phyloP scores from a whole-genome alignment of 1,140 invertebrate species.

The Microplitis demolitor region DNA sequence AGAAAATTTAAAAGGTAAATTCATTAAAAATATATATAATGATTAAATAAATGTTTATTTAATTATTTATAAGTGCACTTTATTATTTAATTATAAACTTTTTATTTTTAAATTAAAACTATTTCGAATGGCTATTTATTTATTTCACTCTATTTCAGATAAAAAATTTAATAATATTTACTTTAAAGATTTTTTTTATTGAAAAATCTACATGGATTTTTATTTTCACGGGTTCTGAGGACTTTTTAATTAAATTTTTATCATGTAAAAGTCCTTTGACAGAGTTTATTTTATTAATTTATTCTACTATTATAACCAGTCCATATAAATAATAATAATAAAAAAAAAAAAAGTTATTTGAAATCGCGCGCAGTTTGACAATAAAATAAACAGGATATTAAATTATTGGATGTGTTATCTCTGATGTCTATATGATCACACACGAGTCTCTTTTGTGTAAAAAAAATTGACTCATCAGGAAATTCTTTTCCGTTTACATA shows the following conservation, averaged over 20 bases:
- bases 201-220: background rate
- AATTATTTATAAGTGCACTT: background rate
- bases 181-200: background rate
- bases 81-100: background rate
- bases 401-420: background rate
- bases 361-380: no score
- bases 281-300: no score
- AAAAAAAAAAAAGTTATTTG: no score
- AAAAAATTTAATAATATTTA: background rate
- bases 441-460: background rate
- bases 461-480: conserved; percentile 26
- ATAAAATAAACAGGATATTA: background rate
- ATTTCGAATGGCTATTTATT: background rate
- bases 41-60: background rate
- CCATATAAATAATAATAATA: no score
- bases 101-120: background rate
- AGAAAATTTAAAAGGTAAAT: no score
- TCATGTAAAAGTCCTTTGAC: no score
- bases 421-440: background rate
- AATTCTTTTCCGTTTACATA: conserved; percentile 34
- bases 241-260: no score
- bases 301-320: no score
- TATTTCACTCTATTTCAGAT: background rate
- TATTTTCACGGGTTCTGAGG: no score
- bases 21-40: background rate